Base-by-base conservation (phyloP, 2,797 vertebrate genomes). In the Acipenser transmontanus region DNA sequence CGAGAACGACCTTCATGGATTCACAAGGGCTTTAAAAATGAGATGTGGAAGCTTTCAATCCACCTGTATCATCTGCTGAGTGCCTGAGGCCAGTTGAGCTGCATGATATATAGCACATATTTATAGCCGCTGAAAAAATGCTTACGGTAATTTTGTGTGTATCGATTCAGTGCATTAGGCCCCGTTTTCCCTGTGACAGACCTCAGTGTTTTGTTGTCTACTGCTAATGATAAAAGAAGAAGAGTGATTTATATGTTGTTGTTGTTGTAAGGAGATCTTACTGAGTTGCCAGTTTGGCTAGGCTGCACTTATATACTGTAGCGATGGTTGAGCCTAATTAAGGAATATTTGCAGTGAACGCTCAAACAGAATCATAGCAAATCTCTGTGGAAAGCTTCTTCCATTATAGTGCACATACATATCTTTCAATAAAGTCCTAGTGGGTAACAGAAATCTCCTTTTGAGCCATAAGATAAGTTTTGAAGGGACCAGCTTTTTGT, bases 41-140 rank as follows among this genome's bases (percentile, higher is more conserved):
- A 81, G 75, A 78, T 82, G 82, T 77, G 76, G 68, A 72, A 75
- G 65, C 77, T 82, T 78, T 80, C 76, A 80, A 6, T 81, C 76
- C 68, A 77, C 68, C 62, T 84, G 79, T 80, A 69, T 88, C 84
- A 82, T 70, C 70, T 68, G 66, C 70, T 72, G 77, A 68, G 67
- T 34, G 69, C 77, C 74, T 72, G 65, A 73, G 78, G 81, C 80
- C 80, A 76, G 77, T 85, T 74, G 83, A 82, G 78, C 77, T 76
- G 73, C 65, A 68, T 86, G 85, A 87, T 87, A 78, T 81, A 84
- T 78, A 78, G 83, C 82, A 81, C 85, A 85, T 87, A 85, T 85
- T 83, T 84, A 83, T 81, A 72, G 80, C 86, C 78, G 73, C 74
- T 80, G 75, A 76, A 70, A 76, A 82, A 85, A 81, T 78, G 76